Evolutionary conservation across 2,113 vertebrate species (phyloP).

Genomic region (Arvicanthis niloticus): DNA sequence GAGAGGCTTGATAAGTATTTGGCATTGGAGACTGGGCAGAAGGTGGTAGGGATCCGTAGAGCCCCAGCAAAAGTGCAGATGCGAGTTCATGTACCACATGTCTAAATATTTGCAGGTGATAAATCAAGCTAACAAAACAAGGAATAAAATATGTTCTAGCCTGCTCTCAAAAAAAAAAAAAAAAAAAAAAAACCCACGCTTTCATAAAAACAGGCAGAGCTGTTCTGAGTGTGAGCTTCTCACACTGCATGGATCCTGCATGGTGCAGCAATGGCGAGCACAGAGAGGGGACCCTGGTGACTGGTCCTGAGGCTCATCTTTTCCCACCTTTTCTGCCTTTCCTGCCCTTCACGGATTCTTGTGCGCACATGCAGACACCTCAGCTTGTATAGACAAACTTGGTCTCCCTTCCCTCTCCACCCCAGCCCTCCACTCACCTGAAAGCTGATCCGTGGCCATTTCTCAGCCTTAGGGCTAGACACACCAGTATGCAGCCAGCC

Average conservation of each 20-base stretch:
- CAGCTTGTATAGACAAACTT: neutral
- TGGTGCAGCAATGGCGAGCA: neutral
- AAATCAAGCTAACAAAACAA: constrained; percentile 79
- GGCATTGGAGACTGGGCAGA: constrained; percentile 51
- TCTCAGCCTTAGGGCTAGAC: neutral
- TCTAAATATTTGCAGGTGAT: constrained; percentile 83
- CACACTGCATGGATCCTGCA: neutral
- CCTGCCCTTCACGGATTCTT: neutral
- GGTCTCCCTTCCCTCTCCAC: neutral
- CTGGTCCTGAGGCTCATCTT: neutral
- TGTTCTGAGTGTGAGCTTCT: constrained; percentile 24
- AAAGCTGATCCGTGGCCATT: neutral
- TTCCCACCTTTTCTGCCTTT: neutral
- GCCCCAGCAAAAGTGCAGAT: constrained; percentile 58
- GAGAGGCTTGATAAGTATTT: constrained; percentile 48
- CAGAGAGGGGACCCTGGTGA: neutral
- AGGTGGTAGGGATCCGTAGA: constrained; percentile 63
- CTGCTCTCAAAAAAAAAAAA: constrained; percentile 52
- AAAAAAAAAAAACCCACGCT: neutral
- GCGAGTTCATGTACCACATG: constrained; percentile 74
- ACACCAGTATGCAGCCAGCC: too few relatives aligned
- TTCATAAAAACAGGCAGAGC: constrained; percentile 59
- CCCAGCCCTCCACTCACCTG: neutral
- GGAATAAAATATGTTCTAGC: constrained; percentile 77
- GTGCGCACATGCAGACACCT: neutral